Conservation (phyloP, 2,888 invertebrate genomes). For the Drosophila fulvimacula region DNA sequence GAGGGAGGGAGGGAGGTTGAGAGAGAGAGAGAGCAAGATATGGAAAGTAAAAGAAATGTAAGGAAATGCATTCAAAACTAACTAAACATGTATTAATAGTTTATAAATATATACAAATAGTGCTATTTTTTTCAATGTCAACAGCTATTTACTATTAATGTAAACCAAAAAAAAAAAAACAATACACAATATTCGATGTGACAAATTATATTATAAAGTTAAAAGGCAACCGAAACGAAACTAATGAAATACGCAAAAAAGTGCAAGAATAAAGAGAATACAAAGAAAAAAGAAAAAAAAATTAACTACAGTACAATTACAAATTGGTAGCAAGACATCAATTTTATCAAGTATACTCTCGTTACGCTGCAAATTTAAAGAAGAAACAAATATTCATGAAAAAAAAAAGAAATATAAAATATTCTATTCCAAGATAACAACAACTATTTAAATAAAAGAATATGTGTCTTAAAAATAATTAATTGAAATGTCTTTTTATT, state of each 20-base stretch:
- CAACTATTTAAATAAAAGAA: slow-evolving; percentile 78
- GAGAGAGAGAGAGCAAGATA: slow-evolving; percentile 18
- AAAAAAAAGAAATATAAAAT: slow-evolving; percentile 23
- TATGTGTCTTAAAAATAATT: slow-evolving; percentile 74
- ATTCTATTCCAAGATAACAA: slow-evolving; percentile 60
- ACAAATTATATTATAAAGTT: slow-evolving; percentile 71
- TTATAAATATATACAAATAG: slow-evolving; percentile 54
- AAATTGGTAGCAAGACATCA: slow-evolving; percentile 56
- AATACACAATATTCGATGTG: slow-evolving; percentile 67
- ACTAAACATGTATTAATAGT: slow-evolving; percentile 71
- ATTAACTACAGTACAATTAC: slow-evolving; percentile 55
- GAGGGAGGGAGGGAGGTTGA: slow-evolving; percentile 23
- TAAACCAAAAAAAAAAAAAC: slow-evolving; percentile 49
- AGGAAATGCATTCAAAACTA: slow-evolving; percentile 67
- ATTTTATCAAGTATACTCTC: slow-evolving; percentile 58
- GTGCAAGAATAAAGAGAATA: slow-evolving; percentile 19
- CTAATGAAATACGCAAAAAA: slow-evolving; percentile 15
- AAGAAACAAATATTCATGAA: slow-evolving; percentile 9
- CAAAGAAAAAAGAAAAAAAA: slow-evolving; percentile 23
- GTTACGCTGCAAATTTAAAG: slow-evolving; percentile 46
- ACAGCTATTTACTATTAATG: slow-evolving; percentile 61
- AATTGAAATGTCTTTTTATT: slow-evolving; percentile 66
- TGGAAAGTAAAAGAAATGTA: slow-evolving; percentile 28
- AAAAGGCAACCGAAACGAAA: slow-evolving; percentile 42
- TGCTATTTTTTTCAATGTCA: slow-evolving; percentile 65